A percentile compares a stretch with the other conserved stretches of the same genome.
phyloP scores from a whole-genome alignment of 2,113 vertebrate genomes.

The Atrichornis clamosus region DNA sequence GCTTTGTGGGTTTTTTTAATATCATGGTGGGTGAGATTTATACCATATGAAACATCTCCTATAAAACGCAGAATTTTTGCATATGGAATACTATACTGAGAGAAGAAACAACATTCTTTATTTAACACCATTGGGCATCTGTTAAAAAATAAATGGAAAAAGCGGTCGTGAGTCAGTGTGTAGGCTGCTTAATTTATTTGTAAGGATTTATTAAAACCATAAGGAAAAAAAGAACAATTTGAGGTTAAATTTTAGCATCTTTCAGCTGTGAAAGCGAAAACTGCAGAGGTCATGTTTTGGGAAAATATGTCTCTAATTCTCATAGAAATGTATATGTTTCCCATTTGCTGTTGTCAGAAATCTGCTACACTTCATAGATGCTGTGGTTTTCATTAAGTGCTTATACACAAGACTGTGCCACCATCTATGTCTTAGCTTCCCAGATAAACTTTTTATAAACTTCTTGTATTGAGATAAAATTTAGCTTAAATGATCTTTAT shows the following conservation, averaged over 20 bases:
- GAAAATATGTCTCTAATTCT: background rate
- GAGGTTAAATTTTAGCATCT: background rate
- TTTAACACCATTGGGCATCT: background rate
- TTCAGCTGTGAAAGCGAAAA: background rate
- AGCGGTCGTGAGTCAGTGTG: constrained; percentile 22
- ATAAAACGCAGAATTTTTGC: background rate
- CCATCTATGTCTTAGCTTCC: background rate
- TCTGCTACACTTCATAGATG: background rate
- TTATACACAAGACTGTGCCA: background rate
- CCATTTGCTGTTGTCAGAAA: background rate
- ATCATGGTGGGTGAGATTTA: background rate
- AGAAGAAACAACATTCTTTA: background rate
- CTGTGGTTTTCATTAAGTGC: background rate
- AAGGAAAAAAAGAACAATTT: constrained; percentile 1
- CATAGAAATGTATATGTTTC: background rate
- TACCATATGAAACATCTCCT: background rate
- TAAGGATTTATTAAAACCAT: constrained; percentile 5
- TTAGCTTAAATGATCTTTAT: background rate
- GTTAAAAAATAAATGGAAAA: constrained; percentile 23
- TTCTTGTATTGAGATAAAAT: background rate
- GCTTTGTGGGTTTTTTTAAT: background rate
- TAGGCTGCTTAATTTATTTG: constrained; percentile 32
- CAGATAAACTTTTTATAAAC: background rate
- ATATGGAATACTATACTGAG: background rate
- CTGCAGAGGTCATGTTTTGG: background rate